phyloP scores from a whole-genome alignment of 1,140 invertebrate species.

The Calliphora vicina region DNA sequence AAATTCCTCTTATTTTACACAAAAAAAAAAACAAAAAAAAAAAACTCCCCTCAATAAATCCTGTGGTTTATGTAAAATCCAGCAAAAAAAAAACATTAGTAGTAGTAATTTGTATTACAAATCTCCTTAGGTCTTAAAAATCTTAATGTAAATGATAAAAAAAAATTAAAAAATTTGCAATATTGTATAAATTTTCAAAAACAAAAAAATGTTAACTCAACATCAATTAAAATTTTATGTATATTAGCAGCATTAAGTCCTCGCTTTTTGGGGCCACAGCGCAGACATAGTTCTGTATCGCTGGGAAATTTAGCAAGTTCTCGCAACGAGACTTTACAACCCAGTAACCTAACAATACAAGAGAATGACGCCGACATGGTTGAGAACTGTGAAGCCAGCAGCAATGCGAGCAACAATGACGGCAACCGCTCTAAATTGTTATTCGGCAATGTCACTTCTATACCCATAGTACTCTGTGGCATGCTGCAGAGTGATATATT shows the following conservation, averaged over 20 bases:
- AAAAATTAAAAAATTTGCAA: too few species aligned
- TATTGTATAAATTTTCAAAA: too few species aligned
- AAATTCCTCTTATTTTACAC: too few species aligned
- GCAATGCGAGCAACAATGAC: neutral
- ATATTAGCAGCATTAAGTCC: neutral
- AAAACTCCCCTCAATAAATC: too few species aligned
- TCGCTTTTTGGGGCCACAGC: slow-evolving; percentile 6
- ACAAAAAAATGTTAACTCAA: neutral
- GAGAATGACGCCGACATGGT: neutral
- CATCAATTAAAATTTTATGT: slow-evolving; percentile 2
- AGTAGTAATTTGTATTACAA: too few species aligned
- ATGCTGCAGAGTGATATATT: slow-evolving; percentile 59
- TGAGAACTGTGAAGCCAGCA: neutral
- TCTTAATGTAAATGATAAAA: too few species aligned
- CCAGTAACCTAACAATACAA: neutral
- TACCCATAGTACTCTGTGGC: slow-evolving; percentile 59
- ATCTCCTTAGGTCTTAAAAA: too few species aligned
- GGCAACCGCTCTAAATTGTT: slow-evolving; percentile 16
- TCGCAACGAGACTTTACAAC: neutral
- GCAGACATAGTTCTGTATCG: slow-evolving; percentile 25
- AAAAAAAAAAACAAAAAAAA: too few species aligned
- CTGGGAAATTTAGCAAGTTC: slow-evolving; percentile 14
- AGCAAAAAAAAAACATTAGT: too few species aligned
- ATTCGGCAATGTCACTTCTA: slow-evolving; percentile 18
- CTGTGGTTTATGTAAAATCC: too few species aligned